Conservation (phyloP, 2,888 invertebrate genomes). For the Cryptus viduatorius region DNA sequence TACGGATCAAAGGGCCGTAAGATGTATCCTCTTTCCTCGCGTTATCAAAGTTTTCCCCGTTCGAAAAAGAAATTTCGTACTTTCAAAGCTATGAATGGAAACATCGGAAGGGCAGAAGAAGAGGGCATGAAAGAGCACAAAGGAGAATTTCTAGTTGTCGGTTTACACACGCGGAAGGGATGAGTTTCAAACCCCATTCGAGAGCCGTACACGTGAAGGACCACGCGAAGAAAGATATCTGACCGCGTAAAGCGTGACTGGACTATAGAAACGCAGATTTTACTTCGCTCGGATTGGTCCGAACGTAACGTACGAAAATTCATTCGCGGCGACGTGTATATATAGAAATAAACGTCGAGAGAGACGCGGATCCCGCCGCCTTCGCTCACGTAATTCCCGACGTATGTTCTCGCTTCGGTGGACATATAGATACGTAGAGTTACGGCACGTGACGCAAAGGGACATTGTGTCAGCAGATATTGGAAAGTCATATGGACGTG, state of each 20-base stretch:
- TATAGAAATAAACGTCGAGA: constrained; percentile 32
- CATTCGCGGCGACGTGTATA: constrained; percentile 28
- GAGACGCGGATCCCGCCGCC: constrained; percentile 18
- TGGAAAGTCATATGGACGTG: constrained; percentile 44
- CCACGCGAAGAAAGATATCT: constrained; percentile 27
- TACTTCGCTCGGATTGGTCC: background rate
- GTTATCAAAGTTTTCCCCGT: constrained; percentile 1
- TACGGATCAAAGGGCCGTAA: background rate
- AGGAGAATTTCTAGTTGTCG: background rate
- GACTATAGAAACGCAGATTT: constrained; percentile 39
- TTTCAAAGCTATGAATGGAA: background rate
- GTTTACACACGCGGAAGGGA: background rate
- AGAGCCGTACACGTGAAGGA: background rate
- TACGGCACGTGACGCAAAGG: constrained; percentile 39
- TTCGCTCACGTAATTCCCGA: constrained; percentile 39
- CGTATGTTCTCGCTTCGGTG: constrained; percentile 6
- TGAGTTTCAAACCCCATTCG: constrained; percentile 20
- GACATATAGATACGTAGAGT: constrained; percentile 18
- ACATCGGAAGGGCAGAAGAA: background rate
- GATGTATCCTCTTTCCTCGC: background rate
- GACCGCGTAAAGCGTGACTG: constrained; percentile 45
- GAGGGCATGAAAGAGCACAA: background rate
- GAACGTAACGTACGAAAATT: constrained; percentile 52
- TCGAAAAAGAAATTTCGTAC: background rate
- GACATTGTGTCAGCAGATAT: constrained; percentile 42